These are phyloP conservation scores for Borostomias antarcticus DNA, from an alignment of 2,797 vertebrate genomes.

Conservation along the genomic window DNA sequence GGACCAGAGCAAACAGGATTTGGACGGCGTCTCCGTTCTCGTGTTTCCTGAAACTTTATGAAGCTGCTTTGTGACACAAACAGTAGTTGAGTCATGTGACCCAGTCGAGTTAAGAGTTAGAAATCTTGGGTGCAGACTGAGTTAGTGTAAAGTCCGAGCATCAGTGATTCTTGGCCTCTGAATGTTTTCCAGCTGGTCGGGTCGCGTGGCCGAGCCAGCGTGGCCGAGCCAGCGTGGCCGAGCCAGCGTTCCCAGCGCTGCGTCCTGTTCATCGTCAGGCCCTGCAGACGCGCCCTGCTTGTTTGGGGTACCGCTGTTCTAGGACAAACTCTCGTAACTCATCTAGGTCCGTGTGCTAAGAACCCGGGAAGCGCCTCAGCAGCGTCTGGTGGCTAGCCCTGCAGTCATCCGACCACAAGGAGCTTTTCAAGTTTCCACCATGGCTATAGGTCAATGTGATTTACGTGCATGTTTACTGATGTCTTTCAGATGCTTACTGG, in stretches of 20 bases:
- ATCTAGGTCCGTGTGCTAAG: constrained; percentile 45
- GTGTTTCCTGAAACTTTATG: background rate
- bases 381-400: constrained; percentile 50
- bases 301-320: constrained; percentile 5
- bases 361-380: constrained; percentile 67
- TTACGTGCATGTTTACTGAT: constrained; percentile 77
- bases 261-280: background rate
- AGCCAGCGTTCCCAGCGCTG: background rate
- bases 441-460: constrained; percentile 68
- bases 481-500: constrained; percentile 74
- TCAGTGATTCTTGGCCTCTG: background rate
- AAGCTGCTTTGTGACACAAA: constrained; percentile 18
- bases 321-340: constrained; percentile 59
- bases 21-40: constrained; percentile 14
- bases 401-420: constrained; percentile 61
- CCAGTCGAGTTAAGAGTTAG: background rate
- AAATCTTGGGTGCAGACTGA: constrained; percentile 2
- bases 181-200: background rate
- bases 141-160: constrained; percentile 11
- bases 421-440: constrained; percentile 65
- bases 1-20: background rate
- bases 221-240: no score
- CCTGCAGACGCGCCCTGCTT: constrained; percentile 1
- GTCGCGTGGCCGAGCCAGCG: constrained; percentile 7
- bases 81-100: constrained; percentile 7